Evolutionary conservation across 1,140 invertebrate genomes (phyloP), one percentile per base, ranked within the genome.

Genomic region (Arctopsyche grandis): DNA sequence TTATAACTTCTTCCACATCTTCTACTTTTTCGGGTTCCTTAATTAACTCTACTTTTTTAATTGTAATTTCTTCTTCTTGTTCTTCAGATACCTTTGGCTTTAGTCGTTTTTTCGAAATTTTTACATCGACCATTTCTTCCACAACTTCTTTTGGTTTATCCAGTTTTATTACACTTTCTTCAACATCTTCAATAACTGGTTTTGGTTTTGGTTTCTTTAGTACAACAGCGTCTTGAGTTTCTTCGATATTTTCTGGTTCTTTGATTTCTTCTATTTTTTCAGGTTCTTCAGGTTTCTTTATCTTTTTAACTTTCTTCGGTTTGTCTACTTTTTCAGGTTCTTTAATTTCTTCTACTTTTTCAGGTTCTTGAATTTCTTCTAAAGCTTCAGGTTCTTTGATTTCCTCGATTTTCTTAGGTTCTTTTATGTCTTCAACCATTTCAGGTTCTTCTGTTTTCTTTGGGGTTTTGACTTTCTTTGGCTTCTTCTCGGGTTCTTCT

Each of bases 191-290:
- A 44, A 75, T 83, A 69, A 79, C 58, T 71, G 84, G 4, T 38
- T 24, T 26, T 1, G 56, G 5, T 9, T 5, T 79, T 75, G 84
- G 82, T 46, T 85, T 84, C 48, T 87, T 87, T 79, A 86, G 24
- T 3, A 87, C 78, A 7, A 83, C 81, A 80, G 78, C 58, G 82
- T 75, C 77, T 80, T 90, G 88, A 12, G 83, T 84, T 73, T 85
- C 85, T 58, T 80, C 84, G 16, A 84, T 19, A 14, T 84, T 79
- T 63, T 82, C 80, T 77, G 84, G 86, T 19, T 84, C 85, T 16
- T 84, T 86, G 63, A 52, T 77, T 21, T 85, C 84, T 79, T 84
- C 84, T 80, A 84, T 84, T 82, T 88, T 84, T 73, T 82, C 80
- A 74, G 84, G 83, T 69, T 84, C 74, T 70, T 83, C 79, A 73